Conservation (phyloP, 2,113 vertebrate genomes). For the Melanocharis versteri region DNA sequence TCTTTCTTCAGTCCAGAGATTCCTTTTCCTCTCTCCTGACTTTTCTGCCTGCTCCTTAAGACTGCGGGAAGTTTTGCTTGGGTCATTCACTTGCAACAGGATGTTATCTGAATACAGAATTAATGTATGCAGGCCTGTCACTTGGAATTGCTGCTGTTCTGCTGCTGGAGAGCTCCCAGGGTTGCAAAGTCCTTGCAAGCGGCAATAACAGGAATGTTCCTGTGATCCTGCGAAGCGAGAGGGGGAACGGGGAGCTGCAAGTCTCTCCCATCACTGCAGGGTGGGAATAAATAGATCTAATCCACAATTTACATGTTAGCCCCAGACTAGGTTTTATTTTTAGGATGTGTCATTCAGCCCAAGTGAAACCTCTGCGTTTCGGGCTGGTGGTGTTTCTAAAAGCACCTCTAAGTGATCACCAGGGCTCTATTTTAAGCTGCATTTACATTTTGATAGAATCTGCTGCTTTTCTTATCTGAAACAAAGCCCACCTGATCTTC, state of each 20-base stretch:
- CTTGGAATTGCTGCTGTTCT: slow-evolving; percentile 18
- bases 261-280: neutral
- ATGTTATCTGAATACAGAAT: neutral
- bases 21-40: neutral
- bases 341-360: neutral
- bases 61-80: slow-evolving; percentile 35
- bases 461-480: neutral
- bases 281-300: slow-evolving; percentile 34
- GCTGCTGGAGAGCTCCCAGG: slow-evolving; percentile 36
- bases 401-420: neutral
- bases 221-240: neutral
- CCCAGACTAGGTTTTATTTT: slow-evolving; percentile 24
- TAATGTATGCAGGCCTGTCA: slow-evolving; percentile 42
- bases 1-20: neutral
- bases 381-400: neutral
- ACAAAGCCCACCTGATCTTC: neutral
- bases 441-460: slow-evolving; percentile 12
- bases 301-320: slow-evolving; percentile 26
- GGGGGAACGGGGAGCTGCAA: neutral
- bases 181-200: slow-evolving; percentile 27
- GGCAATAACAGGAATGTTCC: neutral
- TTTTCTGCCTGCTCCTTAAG: neutral
- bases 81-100: slow-evolving; percentile 35
- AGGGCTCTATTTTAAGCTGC: neutral
- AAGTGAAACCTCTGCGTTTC: neutral